phyloP scores from a whole-genome alignment of 2,113 vertebrate genomes.

The Solea senegalensis region DNA sequence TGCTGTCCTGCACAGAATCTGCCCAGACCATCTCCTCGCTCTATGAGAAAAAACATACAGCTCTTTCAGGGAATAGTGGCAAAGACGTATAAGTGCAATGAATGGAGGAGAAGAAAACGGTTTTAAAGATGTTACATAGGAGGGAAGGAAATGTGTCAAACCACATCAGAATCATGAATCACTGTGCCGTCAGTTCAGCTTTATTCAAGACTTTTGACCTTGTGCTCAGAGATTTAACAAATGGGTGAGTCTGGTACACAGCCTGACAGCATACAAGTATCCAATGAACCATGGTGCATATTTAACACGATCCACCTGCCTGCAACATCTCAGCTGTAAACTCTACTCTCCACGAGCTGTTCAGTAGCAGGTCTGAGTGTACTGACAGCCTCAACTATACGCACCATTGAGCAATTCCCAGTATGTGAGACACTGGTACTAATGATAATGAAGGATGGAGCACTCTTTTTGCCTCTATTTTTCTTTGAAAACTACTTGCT shows the following conservation, averaged over 20 bases:
- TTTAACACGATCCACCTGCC: conserved; percentile 62
- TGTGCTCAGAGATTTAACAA: conserved; percentile 62
- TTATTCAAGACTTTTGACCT: conserved; percentile 64
- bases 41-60: no score
- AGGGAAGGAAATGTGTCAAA: conserved; percentile 2
- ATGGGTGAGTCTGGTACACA: conserved; percentile 49
- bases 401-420: conserved; percentile 62
- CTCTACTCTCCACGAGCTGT: conserved; percentile 13
- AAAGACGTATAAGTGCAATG: no score
- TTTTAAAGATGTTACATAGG: not conserved
- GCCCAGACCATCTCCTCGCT: no score
- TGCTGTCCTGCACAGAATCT: no score
- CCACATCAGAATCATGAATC: conserved; percentile 2
- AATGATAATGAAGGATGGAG: conserved; percentile 71
- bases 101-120: not conserved
- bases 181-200: conserved; percentile 28
- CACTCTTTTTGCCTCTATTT: conserved; percentile 17
- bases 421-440: conserved; percentile 60
- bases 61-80: no score
- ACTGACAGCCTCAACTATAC: conserved; percentile 67
- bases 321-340: conserved; percentile 55
- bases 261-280: conserved; percentile 51
- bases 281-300: conserved; percentile 60
- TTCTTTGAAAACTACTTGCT: conserved; percentile 25
- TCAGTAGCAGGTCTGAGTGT: conserved; percentile 50